Evolutionary conservation across 2,888 invertebrate species (phyloP), one percentile per base, ranked within the genome.

Genomic region (Nephrotoma guestfalica): DNA sequence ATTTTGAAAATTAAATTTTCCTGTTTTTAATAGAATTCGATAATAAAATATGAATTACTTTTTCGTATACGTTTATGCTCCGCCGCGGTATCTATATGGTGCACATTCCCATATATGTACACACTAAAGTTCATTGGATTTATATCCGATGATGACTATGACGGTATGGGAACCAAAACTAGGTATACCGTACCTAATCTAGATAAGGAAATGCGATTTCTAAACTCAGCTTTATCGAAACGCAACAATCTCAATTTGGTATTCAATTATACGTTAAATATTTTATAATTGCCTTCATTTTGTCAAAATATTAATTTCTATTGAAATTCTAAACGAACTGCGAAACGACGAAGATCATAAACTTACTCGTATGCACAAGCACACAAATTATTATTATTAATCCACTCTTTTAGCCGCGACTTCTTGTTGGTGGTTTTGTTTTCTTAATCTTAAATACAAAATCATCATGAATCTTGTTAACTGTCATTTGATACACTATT

Each of bases 401-500:
- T 71, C 30, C 30, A 71, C 9, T 71, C 30, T 9, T 71, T 3
- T n/a, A 15, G 51, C 6, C 51, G 30, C 30, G 13, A 51, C 51
- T 51, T 51, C 51, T 51, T 71, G 18, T 30, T 71, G 71, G 71
- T 71, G 71, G 71, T 71, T 30, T 71, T 71, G 71, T 71, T 30
- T 71, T 71, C 30, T 5, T 30, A 30, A 71, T 71, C 71, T 18
- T 9, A 30, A 71, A 71, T 30, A 71, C 30, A 71, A 71, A 71
- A 71, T 71, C 71, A 71, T 71, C 71, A 71, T 71, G 71, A 84
- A 84, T 84, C 84, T 84, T 84, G 84, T 84, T 84, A 84, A 13
- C 84, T 84, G 84, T 84, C 84, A 84, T 84, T 71, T 84, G 84
- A 84, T 84, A 84, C 41, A 41, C 84, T 84, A 84, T 84, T 84